Evolutionary conservation across 2,113 vertebrate genomes (phyloP).

Genomic region (Notarius quadriscutis): DNA sequence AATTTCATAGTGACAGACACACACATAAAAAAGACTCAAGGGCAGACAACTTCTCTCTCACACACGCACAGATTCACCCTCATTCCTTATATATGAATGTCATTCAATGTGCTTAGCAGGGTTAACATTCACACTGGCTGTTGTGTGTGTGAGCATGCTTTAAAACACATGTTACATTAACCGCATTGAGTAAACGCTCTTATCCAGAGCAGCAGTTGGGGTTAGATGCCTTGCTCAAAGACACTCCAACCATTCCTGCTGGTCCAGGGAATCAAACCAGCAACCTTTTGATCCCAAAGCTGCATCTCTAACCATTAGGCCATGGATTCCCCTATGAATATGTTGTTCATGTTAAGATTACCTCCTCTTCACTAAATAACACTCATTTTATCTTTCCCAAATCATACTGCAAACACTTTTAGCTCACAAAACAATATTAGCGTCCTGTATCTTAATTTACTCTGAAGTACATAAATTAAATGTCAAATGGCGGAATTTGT

Average conservation of each 20-base stretch:
- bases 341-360: neutral
- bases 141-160: neutral
- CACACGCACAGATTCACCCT: neutral
- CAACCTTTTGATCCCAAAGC: too few species aligned
- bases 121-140: neutral
- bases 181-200: too few species aligned
- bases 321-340: too few species aligned
- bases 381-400: neutral
- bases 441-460: neutral
- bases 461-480: neutral
- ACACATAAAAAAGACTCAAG: neutral
- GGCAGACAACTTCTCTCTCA: slow-evolving; percentile 11
- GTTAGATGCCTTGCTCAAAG: too few species aligned
- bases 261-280: too few species aligned
- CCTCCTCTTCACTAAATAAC: neutral
- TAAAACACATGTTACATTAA: neutral
- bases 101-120: neutral
- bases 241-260: too few species aligned
- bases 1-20: slow-evolving; percentile 25
- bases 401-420: neutral
- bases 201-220: too few species aligned
- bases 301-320: too few species aligned
- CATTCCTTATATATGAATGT: neutral
- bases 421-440: neutral
- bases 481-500: neutral